Evolutionary conservation across 2,113 vertebrate species (phyloP).

Genomic region (Panurus biarmicus): DNA sequence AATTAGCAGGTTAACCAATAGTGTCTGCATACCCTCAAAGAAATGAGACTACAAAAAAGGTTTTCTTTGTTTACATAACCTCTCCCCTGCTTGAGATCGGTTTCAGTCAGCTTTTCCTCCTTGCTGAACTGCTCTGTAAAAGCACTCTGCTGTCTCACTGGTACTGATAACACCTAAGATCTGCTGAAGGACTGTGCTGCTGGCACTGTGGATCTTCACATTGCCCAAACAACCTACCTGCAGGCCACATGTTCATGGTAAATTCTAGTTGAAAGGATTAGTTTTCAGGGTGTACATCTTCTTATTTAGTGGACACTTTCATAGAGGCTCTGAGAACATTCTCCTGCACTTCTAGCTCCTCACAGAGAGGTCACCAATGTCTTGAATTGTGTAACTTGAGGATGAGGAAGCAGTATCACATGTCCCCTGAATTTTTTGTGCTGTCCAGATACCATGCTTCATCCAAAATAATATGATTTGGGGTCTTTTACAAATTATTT

Average conservation of each 20-base stretch:
- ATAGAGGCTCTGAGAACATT: background rate
- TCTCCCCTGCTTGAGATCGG: background rate
- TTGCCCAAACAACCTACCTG: background rate
- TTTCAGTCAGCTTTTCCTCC: conserved; percentile 16
- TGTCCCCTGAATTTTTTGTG: background rate
- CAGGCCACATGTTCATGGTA: background rate
- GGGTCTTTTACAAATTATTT: background rate
- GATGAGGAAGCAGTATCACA: background rate
- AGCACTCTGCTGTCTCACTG: background rate
- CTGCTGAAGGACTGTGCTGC: background rate
- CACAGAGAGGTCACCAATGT: background rate
- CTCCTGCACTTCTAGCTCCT: background rate
- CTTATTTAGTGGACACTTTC: background rate
- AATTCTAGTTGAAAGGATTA: background rate
- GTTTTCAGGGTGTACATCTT: background rate
- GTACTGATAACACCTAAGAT: background rate
- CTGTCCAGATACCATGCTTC: background rate
- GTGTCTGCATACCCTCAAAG: background rate
- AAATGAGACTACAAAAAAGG: background rate
- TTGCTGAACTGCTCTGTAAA: background rate
- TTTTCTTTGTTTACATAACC: conserved; percentile 25
- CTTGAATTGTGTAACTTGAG: background rate
- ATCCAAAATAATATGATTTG: background rate
- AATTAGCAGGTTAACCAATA: conserved; percentile 1
- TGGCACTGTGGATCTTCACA: background rate